Evolutionary conservation across 2,113 vertebrate genomes (phyloP).

Genomic region (Empidonax alnorum): DNA sequence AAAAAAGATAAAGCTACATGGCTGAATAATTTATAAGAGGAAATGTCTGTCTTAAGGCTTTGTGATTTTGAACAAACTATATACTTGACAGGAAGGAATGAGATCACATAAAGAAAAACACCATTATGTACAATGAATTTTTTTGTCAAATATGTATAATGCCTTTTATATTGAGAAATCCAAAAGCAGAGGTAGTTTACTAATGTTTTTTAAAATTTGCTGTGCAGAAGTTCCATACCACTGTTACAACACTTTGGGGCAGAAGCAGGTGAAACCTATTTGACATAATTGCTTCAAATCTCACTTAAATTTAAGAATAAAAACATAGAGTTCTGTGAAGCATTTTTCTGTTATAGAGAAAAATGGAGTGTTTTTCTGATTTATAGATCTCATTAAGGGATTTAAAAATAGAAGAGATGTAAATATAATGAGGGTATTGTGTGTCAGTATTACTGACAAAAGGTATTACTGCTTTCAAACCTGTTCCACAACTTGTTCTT

Average conservation of each 20-base stretch:
- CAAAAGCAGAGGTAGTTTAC: not conserved
- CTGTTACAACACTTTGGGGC: not conserved
- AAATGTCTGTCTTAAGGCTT: not conserved
- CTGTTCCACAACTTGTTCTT: not conserved
- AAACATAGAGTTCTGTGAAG: not conserved
- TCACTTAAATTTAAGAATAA: not conserved
- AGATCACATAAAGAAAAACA: not conserved
- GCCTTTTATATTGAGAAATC: not conserved
- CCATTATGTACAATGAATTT: not conserved
- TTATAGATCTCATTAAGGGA: not conserved
- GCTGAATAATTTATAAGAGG: not conserved
- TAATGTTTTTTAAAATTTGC: not conserved
- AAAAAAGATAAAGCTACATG: not conserved
- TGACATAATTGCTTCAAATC: not conserved
- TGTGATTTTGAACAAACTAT: not conserved
- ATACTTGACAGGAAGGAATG: not conserved
- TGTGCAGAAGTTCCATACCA: not conserved
- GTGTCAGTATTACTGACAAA: not conserved
- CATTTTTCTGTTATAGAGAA: not conserved
- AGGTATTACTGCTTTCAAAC: not conserved
- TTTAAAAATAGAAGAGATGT: not conserved
- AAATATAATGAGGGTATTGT: not conserved
- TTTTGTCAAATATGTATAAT: not conserved
- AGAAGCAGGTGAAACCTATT: not conserved
- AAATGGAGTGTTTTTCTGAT: not conserved